These are phyloP conservation scores for Lasioglossum oenotherae DNA, from an alignment of 2,888 invertebrate genomes.

Conservation along the genomic window DNA sequence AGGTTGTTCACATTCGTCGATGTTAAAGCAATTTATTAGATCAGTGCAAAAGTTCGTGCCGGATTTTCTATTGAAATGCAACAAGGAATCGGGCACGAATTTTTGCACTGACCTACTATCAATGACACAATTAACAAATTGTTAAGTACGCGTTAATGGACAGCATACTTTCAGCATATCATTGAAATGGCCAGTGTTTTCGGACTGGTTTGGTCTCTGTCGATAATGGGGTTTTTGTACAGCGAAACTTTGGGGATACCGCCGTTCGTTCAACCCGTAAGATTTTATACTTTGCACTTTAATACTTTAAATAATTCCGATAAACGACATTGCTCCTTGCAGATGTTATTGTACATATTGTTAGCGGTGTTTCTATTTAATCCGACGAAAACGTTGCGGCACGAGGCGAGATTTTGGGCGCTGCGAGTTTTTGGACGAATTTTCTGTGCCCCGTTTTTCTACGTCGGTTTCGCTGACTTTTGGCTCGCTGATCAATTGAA, in stretches of 20 bases:
- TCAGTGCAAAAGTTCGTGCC: too few species aligned
- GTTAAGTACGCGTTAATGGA: not conserved
- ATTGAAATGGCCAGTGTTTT: conserved; percentile 97
- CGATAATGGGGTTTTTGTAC: conserved; percentile 93
- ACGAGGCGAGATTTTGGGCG: conserved; percentile 98
- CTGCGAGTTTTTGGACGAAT: conserved; percentile 92
- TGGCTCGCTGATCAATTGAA: conserved; percentile 99
- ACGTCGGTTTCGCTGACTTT: conserved; percentile 98
- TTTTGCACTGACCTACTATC: not conserved
- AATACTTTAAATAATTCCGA: not conserved
- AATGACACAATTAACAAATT: not conserved
- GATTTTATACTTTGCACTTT: not conserved
- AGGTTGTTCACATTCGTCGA: conserved; percentile 82
- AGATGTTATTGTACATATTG: conserved; percentile 88
- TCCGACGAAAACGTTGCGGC: conserved; percentile 95
- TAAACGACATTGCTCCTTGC: conserved; percentile 11
- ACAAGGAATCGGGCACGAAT: too few species aligned
- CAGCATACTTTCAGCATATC: conserved; percentile 88
- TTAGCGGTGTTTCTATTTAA: conserved; percentile 95
- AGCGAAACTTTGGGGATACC: conserved; percentile 94
- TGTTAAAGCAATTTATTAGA: not conserved
- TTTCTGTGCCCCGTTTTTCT: conserved; percentile 91
- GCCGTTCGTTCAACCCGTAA: conserved; percentile 93
- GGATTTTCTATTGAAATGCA: too few species aligned
- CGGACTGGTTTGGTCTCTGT: conserved; percentile 97